Conservation (phyloP, 2,888 invertebrate genomes). For the Lithodes maja region DNA sequence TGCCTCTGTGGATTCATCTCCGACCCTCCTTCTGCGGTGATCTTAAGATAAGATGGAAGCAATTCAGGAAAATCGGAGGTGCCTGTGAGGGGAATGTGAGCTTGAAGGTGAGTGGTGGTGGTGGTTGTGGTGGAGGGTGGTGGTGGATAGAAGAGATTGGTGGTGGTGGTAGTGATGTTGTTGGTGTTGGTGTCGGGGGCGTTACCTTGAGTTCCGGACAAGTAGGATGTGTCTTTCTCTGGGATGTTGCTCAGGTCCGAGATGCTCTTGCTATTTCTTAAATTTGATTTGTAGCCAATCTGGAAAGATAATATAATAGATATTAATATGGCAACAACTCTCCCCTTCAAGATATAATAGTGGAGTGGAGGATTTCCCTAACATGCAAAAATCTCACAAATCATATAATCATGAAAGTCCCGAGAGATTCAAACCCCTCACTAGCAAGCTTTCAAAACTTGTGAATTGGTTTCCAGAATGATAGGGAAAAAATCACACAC, state of each 20-base stretch:
- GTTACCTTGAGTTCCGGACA: conserved; percentile 70
- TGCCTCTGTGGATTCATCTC: conserved; percentile 24
- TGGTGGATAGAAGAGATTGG: conserved; percentile 44
- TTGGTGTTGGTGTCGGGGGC: conserved; percentile 40
- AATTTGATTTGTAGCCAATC: conserved; percentile 86
- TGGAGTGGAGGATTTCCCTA: too few relatives aligned
- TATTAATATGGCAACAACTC: neutral
- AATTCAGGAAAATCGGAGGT: conserved; percentile 28
- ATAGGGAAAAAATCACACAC: too few relatives aligned
- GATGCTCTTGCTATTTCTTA: conserved; percentile 90
- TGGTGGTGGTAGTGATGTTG: conserved; percentile 28
- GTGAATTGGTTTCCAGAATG: too few relatives aligned
- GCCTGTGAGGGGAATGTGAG: conserved; percentile 38
- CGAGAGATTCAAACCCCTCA: too few relatives aligned
- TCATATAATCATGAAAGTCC: too few relatives aligned
- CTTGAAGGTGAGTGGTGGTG: conserved; percentile 23
- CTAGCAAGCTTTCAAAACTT: too few relatives aligned
- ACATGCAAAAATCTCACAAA: too few relatives aligned
- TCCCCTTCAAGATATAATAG: neutral
- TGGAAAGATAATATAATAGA: conserved; percentile 72
- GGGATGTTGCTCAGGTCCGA: conserved; percentile 86
- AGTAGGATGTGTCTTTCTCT: conserved; percentile 76
- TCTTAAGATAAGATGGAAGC: conserved; percentile 8
- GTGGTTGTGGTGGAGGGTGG: conserved; percentile 35
- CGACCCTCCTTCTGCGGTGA: conserved; percentile 9